Conservation (phyloP, 2,888 invertebrate genomes). For the Antheraea yamamai region DNA sequence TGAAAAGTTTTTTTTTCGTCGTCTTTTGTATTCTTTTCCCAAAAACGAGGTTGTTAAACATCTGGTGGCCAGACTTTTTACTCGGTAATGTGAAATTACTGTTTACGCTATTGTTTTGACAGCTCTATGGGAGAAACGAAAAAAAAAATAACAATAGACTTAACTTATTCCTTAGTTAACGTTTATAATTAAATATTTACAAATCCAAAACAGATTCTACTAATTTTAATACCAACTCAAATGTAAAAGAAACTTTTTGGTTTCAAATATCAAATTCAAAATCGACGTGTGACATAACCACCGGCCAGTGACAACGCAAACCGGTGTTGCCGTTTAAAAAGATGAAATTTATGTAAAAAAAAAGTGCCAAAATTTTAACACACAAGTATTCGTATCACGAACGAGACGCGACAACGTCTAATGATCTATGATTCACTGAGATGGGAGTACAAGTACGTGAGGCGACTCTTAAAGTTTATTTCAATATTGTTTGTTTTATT, state of each 20-base stretch:
- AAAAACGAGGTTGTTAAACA: conserved; percentile 9
- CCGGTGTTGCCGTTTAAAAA: background rate
- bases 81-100: background rate
- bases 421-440: conserved; percentile 10
- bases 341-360: background rate
- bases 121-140: background rate
- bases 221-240: background rate
- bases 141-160: background rate
- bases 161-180: background rate
- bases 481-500: background rate
- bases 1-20: background rate
- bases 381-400: conserved; percentile 1
- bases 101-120: conserved; percentile 3
- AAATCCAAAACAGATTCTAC: background rate
- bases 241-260: background rate
- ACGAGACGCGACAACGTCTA: background rate
- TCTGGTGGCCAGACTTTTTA: conserved; percentile 12
- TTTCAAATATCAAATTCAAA: background rate
- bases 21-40: background rate
- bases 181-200: background rate
- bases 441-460: conserved; percentile 5
- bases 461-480: background rate
- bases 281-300: background rate
- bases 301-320: background rate
- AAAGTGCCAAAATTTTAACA: background rate